Evolutionary conservation across 2,113 vertebrate species (phyloP).

Genomic region (Hemibagrus wyckioides): DNA sequence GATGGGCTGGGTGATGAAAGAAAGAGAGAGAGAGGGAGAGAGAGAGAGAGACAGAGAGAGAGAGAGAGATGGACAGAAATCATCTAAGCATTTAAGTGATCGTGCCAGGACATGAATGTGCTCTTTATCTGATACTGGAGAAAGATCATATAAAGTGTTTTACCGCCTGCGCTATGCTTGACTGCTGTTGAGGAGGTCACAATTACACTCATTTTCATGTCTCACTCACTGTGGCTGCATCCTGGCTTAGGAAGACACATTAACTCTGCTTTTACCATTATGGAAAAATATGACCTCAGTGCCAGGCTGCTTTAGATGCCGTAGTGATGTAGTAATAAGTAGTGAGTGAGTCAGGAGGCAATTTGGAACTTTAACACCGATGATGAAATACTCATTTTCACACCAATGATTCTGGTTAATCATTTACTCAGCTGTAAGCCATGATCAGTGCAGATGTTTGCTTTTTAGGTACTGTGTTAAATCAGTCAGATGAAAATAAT

Average conservation of each 20-base stretch:
- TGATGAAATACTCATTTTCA: slow-evolving; percentile 42
- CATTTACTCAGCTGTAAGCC: slow-evolving; percentile 30
- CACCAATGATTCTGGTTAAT: neutral
- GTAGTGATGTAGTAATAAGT: slow-evolving; percentile 33
- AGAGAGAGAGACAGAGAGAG: slow-evolving; percentile 20
- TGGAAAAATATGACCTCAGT: slow-evolving; percentile 46
- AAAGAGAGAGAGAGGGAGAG: slow-evolving; percentile 11
- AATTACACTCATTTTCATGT: slow-evolving; percentile 28
- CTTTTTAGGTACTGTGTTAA: slow-evolving; percentile 21
- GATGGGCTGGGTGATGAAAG: slow-evolving; percentile 18
- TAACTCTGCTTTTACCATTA: slow-evolving; percentile 37
- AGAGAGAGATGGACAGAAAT: slow-evolving; percentile 17
- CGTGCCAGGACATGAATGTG: slow-evolving; percentile 51
- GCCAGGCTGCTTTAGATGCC: slow-evolving; percentile 37
- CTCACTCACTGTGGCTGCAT: slow-evolving; percentile 27
- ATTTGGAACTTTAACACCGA: slow-evolving; percentile 30
- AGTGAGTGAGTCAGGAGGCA: slow-evolving; percentile 30
- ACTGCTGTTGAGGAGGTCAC: slow-evolving; percentile 6
- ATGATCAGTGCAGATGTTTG: slow-evolving; percentile 11
- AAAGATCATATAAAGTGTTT: slow-evolving; percentile 41
- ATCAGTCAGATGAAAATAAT: slow-evolving; percentile 22
- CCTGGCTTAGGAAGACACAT: slow-evolving; percentile 21
- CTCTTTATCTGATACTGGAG: slow-evolving; percentile 46
- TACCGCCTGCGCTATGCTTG: slow-evolving; percentile 25
- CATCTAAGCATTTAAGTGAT: slow-evolving; percentile 44